Evolutionary conservation across 2,888 invertebrate species (phyloP).

Genomic region (Pseudanteris insignis): DNA sequence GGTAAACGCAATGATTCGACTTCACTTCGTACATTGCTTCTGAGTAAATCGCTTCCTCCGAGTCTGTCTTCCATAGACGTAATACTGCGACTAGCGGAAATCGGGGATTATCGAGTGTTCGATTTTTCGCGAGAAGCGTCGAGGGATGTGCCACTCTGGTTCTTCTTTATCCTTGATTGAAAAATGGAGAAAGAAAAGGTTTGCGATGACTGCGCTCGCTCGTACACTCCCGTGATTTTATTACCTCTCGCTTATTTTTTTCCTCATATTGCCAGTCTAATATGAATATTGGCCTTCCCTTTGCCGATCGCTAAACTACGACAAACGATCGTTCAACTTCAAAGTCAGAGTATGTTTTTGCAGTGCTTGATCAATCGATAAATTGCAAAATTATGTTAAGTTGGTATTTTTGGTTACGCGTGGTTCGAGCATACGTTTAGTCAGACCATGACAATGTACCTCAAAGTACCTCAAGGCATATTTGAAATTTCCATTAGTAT

Average conservation of each 20-base stretch:
- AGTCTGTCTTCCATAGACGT: slow-evolving; percentile 35
- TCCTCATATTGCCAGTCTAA: slow-evolving; percentile 11
- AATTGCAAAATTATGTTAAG: too few species aligned
- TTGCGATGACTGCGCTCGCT: slow-evolving; percentile 3
- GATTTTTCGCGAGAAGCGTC: slow-evolving; percentile 40
- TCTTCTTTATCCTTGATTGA: slow-evolving; percentile 34
- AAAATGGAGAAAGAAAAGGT: slow-evolving; percentile 1
- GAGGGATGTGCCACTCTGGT: slow-evolving; percentile 27
- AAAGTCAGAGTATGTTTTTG: too few species aligned
- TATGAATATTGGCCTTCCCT: slow-evolving; percentile 15
- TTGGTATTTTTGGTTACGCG: too few species aligned
- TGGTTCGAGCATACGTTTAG: too few species aligned
- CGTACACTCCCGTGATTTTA: slow-evolving; percentile 12
- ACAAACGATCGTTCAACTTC: background rate
- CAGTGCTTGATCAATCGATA: too few species aligned
- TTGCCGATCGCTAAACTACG: background rate
- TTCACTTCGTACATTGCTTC: slow-evolving; percentile 33
- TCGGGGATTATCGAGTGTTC: slow-evolving; percentile 46
- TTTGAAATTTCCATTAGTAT: too few species aligned
- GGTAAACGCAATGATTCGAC: slow-evolving; percentile 44
- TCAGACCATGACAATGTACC: too few species aligned
- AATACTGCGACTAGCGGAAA: slow-evolving; percentile 44
- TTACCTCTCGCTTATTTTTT: slow-evolving; percentile 22
- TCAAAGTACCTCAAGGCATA: too few species aligned
- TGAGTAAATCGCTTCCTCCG: slow-evolving; percentile 40